Percentiles rank a stretch among this genome's conserved stretches.
Conservation (phyloP, 2,797 vertebrate genomes). For the Pipistrellus nathusii region DNA sequence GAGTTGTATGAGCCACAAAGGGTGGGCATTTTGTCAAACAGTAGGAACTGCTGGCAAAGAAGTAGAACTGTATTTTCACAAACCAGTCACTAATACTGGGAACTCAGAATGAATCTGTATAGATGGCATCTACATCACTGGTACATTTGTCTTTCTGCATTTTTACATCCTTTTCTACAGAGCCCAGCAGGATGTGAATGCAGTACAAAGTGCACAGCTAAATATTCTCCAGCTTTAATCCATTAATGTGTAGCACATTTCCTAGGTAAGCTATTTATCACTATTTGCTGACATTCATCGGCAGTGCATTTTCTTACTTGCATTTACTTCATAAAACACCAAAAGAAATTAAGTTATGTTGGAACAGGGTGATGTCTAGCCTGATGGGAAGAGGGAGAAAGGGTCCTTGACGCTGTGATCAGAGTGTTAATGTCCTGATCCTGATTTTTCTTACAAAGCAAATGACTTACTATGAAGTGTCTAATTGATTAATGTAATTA, state of each 20-base stretch:
- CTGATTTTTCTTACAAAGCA: conserved; percentile 70
- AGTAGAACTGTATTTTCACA: background rate
- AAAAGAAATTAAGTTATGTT: conserved; percentile 63
- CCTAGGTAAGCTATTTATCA: conserved; percentile 74
- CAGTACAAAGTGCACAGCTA: conserved; percentile 63
- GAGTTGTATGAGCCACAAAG: background rate
- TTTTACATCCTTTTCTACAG: conserved; percentile 37
- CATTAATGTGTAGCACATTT: conserved; percentile 68
- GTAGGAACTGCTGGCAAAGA: background rate
- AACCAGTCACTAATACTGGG: background rate
- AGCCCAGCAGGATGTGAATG: conserved; percentile 63
- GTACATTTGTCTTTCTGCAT: conserved; percentile 54
- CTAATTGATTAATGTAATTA: conserved; percentile 62
- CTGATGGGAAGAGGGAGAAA: conserved; percentile 59
- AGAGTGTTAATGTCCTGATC: conserved; percentile 47
- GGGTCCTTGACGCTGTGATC: conserved; percentile 27
- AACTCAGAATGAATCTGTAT: background rate
- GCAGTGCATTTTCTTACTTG: background rate
- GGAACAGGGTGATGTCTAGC: conserved; percentile 25
- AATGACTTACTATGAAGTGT: conserved; percentile 68
- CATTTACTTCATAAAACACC: conserved; percentile 53
- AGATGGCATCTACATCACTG: background rate
- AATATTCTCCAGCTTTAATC: conserved; percentile 69
- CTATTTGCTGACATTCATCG: conserved; percentile 69
- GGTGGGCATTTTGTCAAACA: background rate